Evolutionary conservation across 2,888 invertebrate species (phyloP).

Genomic region (Macaria notata): DNA sequence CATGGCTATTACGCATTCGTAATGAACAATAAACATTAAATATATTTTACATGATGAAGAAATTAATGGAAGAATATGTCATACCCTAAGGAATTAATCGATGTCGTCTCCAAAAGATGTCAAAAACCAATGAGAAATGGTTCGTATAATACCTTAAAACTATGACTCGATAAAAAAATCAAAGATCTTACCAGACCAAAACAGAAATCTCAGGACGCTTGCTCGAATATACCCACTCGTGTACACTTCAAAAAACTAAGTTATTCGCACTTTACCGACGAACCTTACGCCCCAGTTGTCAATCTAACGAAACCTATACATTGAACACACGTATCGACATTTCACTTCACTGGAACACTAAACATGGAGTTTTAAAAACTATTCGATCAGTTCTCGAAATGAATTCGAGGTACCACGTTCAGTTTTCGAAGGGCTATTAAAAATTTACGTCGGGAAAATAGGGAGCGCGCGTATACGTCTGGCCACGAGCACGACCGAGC

Average conservation of each 20-base stretch:
- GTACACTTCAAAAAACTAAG: conserved; percentile 70
- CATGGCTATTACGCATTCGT: too few relatives aligned
- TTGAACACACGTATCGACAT: conserved; percentile 30
- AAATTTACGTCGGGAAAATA: conserved; percentile 58
- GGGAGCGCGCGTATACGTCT: conserved; percentile 31
- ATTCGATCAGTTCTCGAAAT: conserved; percentile 41
- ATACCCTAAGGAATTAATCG: too few relatives aligned
- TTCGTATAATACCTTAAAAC: too few relatives aligned
- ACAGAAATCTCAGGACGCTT: conserved; percentile 64
- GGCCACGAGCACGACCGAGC: conserved; percentile 31
- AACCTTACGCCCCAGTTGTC: conserved; percentile 32
- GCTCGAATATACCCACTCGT: conserved; percentile 53
- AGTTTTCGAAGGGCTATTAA: conserved; percentile 60
- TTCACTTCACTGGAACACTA: conserved; percentile 45
- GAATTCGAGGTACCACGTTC: conserved; percentile 44
- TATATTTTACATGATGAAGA: too few relatives aligned
- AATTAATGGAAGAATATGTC: too few relatives aligned
- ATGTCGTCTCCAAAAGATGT: too few relatives aligned
- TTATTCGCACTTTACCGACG: conserved; percentile 48
- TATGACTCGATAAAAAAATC: conserved; percentile 10
- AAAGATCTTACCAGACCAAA: conserved; percentile 57
- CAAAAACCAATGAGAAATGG: too few relatives aligned
- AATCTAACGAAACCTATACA: conserved; percentile 18
- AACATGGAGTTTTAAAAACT: conserved; percentile 33
- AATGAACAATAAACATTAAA: too few relatives aligned